These are phyloP conservation scores for Timandra comae DNA, from an alignment of 2,888 invertebrate species.

Conservation along the genomic window DNA sequence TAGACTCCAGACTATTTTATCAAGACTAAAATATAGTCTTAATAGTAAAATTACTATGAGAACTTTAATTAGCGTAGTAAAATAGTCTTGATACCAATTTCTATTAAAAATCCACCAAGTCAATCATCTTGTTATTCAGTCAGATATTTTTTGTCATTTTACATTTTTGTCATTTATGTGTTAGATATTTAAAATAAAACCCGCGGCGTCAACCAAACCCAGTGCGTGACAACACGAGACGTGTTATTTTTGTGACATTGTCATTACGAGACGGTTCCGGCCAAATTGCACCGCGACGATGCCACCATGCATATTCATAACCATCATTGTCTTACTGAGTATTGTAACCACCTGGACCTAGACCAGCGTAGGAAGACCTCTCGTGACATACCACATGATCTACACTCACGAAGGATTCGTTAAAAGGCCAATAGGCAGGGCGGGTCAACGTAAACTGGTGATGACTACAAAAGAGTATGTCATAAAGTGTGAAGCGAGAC, in stretches of 20 bases:
- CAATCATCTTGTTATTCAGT: too few species aligned
- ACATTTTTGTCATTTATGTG: too few species aligned
- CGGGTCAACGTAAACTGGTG: conserved; percentile 28
- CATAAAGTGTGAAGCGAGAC: conserved; percentile 56
- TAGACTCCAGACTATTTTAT: too few species aligned
- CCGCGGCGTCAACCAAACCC: conserved; percentile 4
- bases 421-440: conserved; percentile 3
- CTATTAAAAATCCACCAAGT: too few species aligned
- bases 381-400: conserved; percentile 4
- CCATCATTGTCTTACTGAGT: conserved; percentile 57
- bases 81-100: too few species aligned
- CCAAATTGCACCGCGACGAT: conserved; percentile 65
- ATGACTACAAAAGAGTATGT: conserved; percentile 47
- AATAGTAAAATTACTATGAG: too few species aligned
- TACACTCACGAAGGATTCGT: neutral
- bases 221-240: conserved; percentile 26
- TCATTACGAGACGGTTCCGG: conserved; percentile 64
- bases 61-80: too few species aligned
- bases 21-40: too few species aligned
- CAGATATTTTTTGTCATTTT: too few species aligned
- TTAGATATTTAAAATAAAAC: too few species aligned
- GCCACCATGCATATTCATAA: conserved; percentile 70
- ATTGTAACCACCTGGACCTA: conserved; percentile 48
- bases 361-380: conserved; percentile 34
- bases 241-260: conserved; percentile 70